Base-by-base conservation (phyloP, 2,113 vertebrate species). In the Halichoerus grypus region DNA sequence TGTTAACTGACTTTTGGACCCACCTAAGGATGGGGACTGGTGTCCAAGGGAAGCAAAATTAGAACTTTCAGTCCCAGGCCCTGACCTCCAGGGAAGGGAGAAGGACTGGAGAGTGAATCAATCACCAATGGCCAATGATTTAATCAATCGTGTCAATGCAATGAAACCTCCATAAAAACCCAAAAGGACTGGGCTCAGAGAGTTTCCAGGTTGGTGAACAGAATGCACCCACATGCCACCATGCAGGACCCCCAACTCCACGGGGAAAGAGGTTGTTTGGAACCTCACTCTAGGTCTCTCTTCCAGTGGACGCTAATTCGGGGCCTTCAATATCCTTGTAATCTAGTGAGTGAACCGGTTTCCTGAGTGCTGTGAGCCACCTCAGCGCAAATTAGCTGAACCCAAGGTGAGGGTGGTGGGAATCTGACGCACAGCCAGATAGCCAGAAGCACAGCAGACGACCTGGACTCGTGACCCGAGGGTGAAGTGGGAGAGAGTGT, bases 391-490 rank as follows among this genome's bases (percentile, higher is more conserved):
- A n/a, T 19, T 33, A n/a, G 69, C 3, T 2, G 4, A 59, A n/a
- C 65, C 19, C 26, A 21, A 33, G 21, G 51, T 49, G 63, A 14
- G 19, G 10, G 14, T 59, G 8, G 11, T 46, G 36, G 21, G 79
- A 72, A 55, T 9, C 5, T 18, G 63, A 46, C 1, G 3, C 26
- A n/a, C 0, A 59, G 21, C 7, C 55, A 26, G 8, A 8, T 3
- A 14, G 31, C 26, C 14, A 14, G 28, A 59, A 33, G 90, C 36
- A 3, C 42, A 18, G 53, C 4, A 19, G 33, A 82, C n/a, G 33
- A 46, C 77, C 21, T 8, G 18, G 61, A 42, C 49, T 55, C 36
- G 2, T 2, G 8, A 18, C 0, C 4, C 7, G 21, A 5, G 3
- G 59, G 8, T 14, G 90, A 71, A 5, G 14, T 12, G 31, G 65